Base-by-base conservation (phyloP, 2,888 invertebrate genomes). In the Protonemura montana region DNA sequence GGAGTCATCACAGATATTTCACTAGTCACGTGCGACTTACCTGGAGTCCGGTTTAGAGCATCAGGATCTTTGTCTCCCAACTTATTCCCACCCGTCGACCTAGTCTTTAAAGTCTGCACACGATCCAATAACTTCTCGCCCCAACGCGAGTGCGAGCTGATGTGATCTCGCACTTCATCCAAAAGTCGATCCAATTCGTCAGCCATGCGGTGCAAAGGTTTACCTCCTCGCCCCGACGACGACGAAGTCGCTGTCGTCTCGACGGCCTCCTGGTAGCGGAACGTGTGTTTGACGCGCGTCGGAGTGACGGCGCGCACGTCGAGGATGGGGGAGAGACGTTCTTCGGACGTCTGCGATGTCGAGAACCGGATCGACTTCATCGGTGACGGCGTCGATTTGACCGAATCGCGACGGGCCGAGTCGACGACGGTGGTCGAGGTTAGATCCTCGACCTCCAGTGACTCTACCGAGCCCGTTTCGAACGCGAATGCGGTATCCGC, bases 161-260 rank as follows among this genome's bases (percentile, higher is more conserved):
- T 59, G n/a, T 83, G 83, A 16, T 83, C 83, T n/a, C 90, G 90
- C 91, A 92, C 91, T 91, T 92, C 91, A 89, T 91, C 90, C 89
- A 90, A 90, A 89, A 88, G 87, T 87, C 91, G 90, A 89, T 91
- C 91, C 92, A 92, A 90, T 90, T 91, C 91, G 92, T 92, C 92
- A 92, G 92, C 92, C 92, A 92, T 92, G 92, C 92, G 92, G 91
- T 91, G 91, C 90, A 91, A 90, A 89, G 90, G 85, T 82, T 90
- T 92, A 92, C 91, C 92, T 92, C 90, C 86, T 83, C 87, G 35
- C 35, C 35, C 35, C 35, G 87, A 86, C 59, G 88, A 86, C 83
- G 84, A 84, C 85, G 86, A 86, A 85, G 86, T 41, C 77, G 82
- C 82, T 81, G 86, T 85, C 77, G 76, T 86, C 81, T 88, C 87